Percentiles rank a stretch among this genome's conserved stretches.
Evolutionary conservation across 2,113 vertebrate genomes (phyloP).

Genomic region (Phrynosoma platyrhinos): DNA sequence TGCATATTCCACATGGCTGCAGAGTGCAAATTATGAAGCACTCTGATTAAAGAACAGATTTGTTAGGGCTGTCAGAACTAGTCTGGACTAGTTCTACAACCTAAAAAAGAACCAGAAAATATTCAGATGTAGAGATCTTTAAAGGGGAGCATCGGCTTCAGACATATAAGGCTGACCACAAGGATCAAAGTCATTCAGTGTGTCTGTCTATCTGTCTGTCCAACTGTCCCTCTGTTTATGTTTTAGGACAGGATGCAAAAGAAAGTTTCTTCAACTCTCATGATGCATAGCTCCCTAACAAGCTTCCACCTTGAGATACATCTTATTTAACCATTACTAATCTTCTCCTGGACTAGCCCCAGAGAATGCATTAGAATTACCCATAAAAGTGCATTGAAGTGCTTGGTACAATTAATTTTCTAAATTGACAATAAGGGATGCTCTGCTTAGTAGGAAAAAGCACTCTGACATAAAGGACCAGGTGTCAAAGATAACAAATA

Average conservation of each 20-base stretch:
- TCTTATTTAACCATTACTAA: background rate
- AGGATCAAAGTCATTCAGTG: slow-evolving; percentile 2
- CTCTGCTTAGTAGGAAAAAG: background rate
- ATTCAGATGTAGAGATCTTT: too few species aligned
- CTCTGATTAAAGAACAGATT: slow-evolving; percentile 33
- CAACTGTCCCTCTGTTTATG: too few species aligned
- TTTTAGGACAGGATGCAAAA: slow-evolving; percentile 48
- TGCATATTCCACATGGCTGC: slow-evolving; percentile 38
- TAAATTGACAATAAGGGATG: background rate
- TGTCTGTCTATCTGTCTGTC: background rate
- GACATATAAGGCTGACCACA: background rate
- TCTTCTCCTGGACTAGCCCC: background rate
- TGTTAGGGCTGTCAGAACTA: slow-evolving; percentile 40
- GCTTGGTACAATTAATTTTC: background rate
- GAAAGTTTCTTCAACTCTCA: background rate
- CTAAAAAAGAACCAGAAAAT: background rate
- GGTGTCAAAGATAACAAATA: background rate
- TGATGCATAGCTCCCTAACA: too few species aligned
- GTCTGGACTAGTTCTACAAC: slow-evolving; percentile 8
- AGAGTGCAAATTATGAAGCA: slow-evolving; percentile 20
- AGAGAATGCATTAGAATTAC: background rate
- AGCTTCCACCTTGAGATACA: background rate
- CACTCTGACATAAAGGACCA: background rate
- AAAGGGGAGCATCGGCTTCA: background rate
- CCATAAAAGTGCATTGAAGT: background rate